Evolutionary conservation across 1,140 invertebrate species (phyloP).

Genomic region (Hyles vespertilio): DNA sequence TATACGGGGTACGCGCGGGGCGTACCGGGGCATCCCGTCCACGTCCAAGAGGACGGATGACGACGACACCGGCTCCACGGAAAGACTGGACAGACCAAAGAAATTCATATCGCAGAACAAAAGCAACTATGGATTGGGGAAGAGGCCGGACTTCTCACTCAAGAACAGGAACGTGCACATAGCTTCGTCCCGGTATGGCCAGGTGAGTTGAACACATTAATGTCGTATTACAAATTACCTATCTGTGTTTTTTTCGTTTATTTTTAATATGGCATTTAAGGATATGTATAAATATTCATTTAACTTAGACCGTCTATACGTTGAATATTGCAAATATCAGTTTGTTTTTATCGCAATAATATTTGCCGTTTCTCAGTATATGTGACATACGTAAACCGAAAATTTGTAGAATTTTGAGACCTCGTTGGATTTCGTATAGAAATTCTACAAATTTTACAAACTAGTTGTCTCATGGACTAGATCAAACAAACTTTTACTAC

Average conservation of each 20-base stretch:
- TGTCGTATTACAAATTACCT: too few species aligned
- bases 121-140: conserved; percentile 61
- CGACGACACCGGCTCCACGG: conserved; percentile 53
- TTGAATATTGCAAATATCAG: too few species aligned
- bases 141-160: conserved; percentile 65
- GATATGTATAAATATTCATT: too few species aligned
- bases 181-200: conserved; percentile 67
- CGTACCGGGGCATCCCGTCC: conserved; percentile 56
- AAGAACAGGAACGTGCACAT: conserved; percentile 70
- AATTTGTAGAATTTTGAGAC: too few species aligned
- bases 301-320: too few species aligned
- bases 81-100: conserved; percentile 69
- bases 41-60: conserved; percentile 62
- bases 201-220: conserved; percentile 47
- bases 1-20: conserved; percentile 60
- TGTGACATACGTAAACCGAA: too few species aligned
- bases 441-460: too few species aligned
- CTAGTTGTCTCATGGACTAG: too few species aligned
- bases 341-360: too few species aligned
- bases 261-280: background rate
- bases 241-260: background rate
- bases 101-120: conserved; percentile 68
- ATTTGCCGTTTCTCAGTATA: too few species aligned
- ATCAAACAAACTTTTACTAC: too few species aligned
- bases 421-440: too few species aligned